Conservation (phyloP, 2,888 invertebrate species). For the Tetranychus piercei region DNA sequence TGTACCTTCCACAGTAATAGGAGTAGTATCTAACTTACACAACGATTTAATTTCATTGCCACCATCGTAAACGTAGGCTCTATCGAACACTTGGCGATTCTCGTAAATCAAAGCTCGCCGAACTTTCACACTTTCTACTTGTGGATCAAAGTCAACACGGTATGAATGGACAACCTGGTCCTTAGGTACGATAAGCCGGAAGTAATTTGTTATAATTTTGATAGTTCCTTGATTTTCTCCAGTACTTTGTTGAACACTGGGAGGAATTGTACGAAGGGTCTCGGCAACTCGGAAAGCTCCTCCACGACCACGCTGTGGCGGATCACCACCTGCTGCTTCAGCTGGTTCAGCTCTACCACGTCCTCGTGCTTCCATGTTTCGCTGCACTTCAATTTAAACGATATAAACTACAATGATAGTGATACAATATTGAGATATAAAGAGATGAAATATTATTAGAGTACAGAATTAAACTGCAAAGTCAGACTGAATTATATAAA, state of each 20-base stretch:
- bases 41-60: conserved; percentile 10
- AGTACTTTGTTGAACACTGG: background rate
- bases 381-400: no score
- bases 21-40: background rate
- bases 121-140: conserved; percentile 32
- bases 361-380: no score
- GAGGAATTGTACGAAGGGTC: background rate
- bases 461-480: no score
- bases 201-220: conserved; percentile 29
- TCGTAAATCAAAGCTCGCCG: conserved; percentile 29
- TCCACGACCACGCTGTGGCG: no score
- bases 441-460: no score
- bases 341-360: no score
- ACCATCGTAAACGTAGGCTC: conserved; percentile 3
- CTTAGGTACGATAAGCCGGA: conserved; percentile 30
- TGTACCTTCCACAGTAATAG: background rate
- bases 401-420: no score
- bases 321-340: no score
- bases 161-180: conserved; percentile 30
- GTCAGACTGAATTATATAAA: no score
- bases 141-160: conserved; percentile 32
- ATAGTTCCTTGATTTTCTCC: conserved; percentile 19
- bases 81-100: background rate
- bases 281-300: no score
- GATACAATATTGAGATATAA: no score